phyloP scores from a whole-genome alignment of 1,140 invertebrate genomes.

The Steinernema feltiae region DNA sequence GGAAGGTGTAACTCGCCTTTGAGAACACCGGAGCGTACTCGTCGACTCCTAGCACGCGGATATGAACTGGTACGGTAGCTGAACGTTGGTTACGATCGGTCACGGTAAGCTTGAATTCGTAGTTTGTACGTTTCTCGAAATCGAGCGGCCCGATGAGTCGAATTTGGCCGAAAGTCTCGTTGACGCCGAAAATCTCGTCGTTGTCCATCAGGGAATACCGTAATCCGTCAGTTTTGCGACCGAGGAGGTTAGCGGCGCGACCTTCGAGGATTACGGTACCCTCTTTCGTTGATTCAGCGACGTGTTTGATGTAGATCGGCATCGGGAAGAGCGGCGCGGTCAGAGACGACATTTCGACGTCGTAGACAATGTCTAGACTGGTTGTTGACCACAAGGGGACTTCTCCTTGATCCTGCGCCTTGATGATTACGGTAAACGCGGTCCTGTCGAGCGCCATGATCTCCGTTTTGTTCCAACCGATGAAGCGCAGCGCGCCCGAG shows the following conservation, averaged over 20 bases:
- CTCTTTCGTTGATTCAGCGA: background rate
- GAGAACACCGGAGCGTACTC: slow-evolving; percentile 53
- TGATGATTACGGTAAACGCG: slow-evolving; percentile 19
- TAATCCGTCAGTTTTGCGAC: background rate
- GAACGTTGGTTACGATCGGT: slow-evolving; percentile 36
- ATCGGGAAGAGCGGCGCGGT: slow-evolving; percentile 10
- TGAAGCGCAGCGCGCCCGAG: slow-evolving; percentile 32
- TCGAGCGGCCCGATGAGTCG: slow-evolving; percentile 16
- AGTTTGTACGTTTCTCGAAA: slow-evolving; percentile 29
- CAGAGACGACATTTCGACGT: slow-evolving; percentile 13
- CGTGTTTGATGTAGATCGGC: background rate
- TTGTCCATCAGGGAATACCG: slow-evolving; percentile 4
- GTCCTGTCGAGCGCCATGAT: slow-evolving; percentile 14
- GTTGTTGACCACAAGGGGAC: background rate
- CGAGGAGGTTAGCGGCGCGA: background rate
- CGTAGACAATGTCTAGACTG: background rate
- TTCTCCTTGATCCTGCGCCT: slow-evolving; percentile 27
- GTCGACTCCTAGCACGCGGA: slow-evolving; percentile 46
- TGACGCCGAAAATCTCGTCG: slow-evolving; percentile 19
- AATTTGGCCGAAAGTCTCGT: slow-evolving; percentile 28
- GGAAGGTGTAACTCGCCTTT: slow-evolving; percentile 43
- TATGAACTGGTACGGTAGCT: slow-evolving; percentile 42
- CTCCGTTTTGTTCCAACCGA: slow-evolving; percentile 25
- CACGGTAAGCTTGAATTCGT: slow-evolving; percentile 40
- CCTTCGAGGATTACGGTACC: background rate